These are phyloP conservation scores for Butorides virescens DNA, from an alignment of 2,113 vertebrate species.

Conservation along the genomic window DNA sequence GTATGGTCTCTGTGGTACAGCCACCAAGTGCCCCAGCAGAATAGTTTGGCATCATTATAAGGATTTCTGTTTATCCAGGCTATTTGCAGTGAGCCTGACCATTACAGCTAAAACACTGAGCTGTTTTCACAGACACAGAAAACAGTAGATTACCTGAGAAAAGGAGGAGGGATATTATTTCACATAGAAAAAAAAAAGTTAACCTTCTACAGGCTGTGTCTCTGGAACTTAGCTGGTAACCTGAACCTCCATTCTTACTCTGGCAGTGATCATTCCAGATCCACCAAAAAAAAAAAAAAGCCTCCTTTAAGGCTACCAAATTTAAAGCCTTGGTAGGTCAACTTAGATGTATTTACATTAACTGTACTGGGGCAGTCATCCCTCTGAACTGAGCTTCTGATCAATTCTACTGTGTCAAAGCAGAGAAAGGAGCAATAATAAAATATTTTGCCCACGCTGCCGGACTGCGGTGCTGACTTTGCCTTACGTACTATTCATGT, in stretches of 20 bases:
- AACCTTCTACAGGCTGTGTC: background rate
- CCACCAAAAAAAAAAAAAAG: background rate
- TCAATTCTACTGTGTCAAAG: background rate
- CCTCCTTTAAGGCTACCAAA: background rate
- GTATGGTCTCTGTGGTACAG: background rate
- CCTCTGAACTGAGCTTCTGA: background rate
- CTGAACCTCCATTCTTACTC: background rate
- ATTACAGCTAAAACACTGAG: background rate
- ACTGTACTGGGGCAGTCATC: background rate
- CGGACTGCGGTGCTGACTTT: background rate
- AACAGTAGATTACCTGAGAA: background rate
- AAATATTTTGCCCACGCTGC: background rate
- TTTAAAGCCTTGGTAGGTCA: background rate
- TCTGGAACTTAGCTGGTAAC: background rate
- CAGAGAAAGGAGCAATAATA: background rate
- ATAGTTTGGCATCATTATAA: background rate
- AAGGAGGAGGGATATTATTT: background rate
- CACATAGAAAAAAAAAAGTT: background rate
- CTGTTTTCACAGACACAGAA: background rate
- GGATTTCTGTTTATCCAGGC: background rate
- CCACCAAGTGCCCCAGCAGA: background rate
- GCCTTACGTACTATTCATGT: background rate
- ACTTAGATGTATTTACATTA: background rate
- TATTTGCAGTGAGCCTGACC: background rate
- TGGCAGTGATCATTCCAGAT: background rate